Base-by-base conservation (phyloP, 1,140 invertebrate genomes). In the Bombus balteatus region DNA sequence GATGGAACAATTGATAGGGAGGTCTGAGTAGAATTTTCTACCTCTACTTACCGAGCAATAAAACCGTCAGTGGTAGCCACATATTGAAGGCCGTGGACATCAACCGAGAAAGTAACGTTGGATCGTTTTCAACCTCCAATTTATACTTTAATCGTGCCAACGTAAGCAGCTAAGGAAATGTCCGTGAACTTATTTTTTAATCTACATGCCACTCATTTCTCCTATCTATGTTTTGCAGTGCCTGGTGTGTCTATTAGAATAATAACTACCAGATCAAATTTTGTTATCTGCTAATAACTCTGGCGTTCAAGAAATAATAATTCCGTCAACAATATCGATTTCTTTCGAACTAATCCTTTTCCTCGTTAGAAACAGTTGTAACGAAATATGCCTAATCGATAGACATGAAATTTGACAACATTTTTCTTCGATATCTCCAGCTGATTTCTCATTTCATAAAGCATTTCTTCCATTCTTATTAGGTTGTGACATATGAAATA, bases 41-140 rank as follows among this genome's bases (percentile, higher is more conserved):
- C 32, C 25, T 81, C n/a, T 59, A 92, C 93, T 94, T 92, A 94
- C 93, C 91, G n/a, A 94, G 79, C 41, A 94, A 71, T 13, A 93
- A 76, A 10, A 93, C 72, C 34, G 90, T 71, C 10, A 88, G 41
- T 32, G 71, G 76, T 18, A 88, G 86, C 92, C 87, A 91, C 92
- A 93, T 91, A 39, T 75, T 88, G 83, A 47, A 53, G 83, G 79
- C 41, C 78, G 32, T 78, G 47, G 28, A 62, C 10, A 15, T 43
- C 59, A 37, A 22, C 39, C 62, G 15, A 86, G 85, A 47, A 82
- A 90, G 80, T 89, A 81, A 78, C 22, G 71, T 1, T 70, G 34
- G 10, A 1, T 66, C 34, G 18, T 9, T 3, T 4, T 12, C 57
- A 32, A 53, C 1, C 6, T 32, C 22, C 15, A n/a, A 85, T 89